Evolutionary conservation across 2,113 vertebrate species (phyloP).

Genomic region (Triplophysa siluroides): DNA sequence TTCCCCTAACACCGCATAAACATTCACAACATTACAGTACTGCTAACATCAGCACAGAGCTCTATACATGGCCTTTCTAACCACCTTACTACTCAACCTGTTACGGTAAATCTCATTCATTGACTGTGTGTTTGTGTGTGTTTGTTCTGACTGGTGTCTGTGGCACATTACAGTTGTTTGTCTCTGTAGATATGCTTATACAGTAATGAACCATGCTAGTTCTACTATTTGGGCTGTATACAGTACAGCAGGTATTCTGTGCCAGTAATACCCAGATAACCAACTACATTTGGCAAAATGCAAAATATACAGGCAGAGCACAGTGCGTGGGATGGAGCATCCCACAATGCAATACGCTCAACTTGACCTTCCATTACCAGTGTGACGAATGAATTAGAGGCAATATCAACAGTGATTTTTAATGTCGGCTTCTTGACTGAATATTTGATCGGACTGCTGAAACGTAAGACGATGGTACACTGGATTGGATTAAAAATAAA

Average conservation of each 20-base stretch:
- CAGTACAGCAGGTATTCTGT: not conserved
- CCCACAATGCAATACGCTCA: slow-evolving; percentile 18
- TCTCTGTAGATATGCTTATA: not conserved
- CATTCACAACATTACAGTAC: not conserved
- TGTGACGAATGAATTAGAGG: slow-evolving; percentile 6
- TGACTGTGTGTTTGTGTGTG: not conserved
- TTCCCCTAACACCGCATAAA: not conserved
- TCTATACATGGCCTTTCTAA: slow-evolving; percentile 1
- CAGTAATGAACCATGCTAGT: not conserved
- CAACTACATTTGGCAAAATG: slow-evolving; percentile 24
- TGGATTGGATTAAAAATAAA: slow-evolving; percentile 5
- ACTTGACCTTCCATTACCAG: slow-evolving; percentile 21
- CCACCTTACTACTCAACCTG: not conserved
- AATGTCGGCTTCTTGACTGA: not conserved
- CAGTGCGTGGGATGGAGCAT: slow-evolving; percentile 1
- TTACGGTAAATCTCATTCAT: slow-evolving; percentile 24
- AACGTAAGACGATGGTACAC: not conserved
- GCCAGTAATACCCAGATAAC: slow-evolving; percentile 1
- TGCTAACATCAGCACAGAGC: slow-evolving; percentile 36
- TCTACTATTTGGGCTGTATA: not conserved
- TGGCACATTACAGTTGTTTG: not conserved
- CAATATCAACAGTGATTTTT: slow-evolving; percentile 8
- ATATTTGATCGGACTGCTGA: not conserved
- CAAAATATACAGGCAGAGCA: not conserved
- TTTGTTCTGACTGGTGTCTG: not conserved